phyloP scores from a whole-genome alignment of 2,888 invertebrate species.

The Holacanthella duospinosa region DNA sequence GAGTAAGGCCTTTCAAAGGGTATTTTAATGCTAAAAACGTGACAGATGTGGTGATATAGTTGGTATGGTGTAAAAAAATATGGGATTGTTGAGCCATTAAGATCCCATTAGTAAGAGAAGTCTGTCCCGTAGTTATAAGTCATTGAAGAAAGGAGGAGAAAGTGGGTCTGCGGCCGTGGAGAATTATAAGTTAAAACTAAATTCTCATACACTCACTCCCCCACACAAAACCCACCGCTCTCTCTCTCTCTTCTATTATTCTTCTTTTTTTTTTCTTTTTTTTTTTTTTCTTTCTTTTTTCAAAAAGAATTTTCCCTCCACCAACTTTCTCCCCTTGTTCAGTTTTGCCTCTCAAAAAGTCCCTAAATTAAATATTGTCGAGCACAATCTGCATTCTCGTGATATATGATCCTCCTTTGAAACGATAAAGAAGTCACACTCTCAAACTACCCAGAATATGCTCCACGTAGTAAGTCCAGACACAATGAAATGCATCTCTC shows the following conservation, averaged over 20 bases:
- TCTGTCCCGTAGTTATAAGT: background rate
- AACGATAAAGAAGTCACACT: constrained; percentile 26
- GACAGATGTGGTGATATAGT: constrained; percentile 24
- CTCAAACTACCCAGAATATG: constrained; percentile 5
- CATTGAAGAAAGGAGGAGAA: background rate
- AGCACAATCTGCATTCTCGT: constrained; percentile 26
- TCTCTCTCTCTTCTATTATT: background rate
- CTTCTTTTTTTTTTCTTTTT: background rate
- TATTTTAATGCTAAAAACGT: constrained; percentile 21
- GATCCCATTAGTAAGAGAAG: constrained; percentile 29
- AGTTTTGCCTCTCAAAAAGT: background rate
- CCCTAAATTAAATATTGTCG: constrained; percentile 26
- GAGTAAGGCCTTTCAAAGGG: background rate
- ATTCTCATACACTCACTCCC: background rate
- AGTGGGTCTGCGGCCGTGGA: background rate
- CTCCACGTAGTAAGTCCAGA: background rate
- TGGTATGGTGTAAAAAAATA: constrained; percentile 17
- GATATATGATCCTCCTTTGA: constrained; percentile 21
- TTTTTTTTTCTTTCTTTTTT: background rate
- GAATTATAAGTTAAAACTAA: background rate
- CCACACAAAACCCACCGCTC: background rate
- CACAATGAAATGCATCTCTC: background rate
- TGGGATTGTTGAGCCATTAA: constrained; percentile 27
- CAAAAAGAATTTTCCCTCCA: background rate
- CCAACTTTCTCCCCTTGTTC: background rate